A percentile compares a stretch with the other conserved stretches of the same genome.
Conservation (phyloP, 2,113 vertebrate species). For the Labeo rohita region DNA sequence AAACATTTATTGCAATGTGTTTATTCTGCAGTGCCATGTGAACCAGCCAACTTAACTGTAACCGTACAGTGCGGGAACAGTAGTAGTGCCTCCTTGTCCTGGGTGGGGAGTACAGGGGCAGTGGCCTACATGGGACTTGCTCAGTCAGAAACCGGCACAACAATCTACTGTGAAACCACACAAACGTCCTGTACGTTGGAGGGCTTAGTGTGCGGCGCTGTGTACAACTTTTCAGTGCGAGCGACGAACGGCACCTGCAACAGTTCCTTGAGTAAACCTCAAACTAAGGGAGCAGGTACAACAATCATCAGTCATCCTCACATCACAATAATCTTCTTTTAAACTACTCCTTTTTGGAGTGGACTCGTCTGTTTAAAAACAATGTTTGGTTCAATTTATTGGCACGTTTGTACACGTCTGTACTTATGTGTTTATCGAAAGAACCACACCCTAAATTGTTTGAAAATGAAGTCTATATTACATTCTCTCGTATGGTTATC, state of each 20-base stretch:
- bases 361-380: background rate
- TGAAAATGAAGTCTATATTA: background rate
- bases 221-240: conserved; percentile 76
- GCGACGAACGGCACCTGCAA: conserved; percentile 72
- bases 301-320: background rate
- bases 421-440: background rate
- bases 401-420: background rate
- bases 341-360: background rate
- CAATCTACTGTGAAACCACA: conserved; percentile 64
- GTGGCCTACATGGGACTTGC: conserved; percentile 67
- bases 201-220: conserved; percentile 68
- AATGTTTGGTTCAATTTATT: background rate
- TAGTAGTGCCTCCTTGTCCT: conserved; percentile 67
- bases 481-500: background rate
- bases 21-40: conserved; percentile 70
- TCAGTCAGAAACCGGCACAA: conserved; percentile 53
- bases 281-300: conserved; percentile 70
- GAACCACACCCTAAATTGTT: background rate
- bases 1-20: background rate
- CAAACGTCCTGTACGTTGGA: conserved; percentile 63
- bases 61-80: conserved; percentile 64
- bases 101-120: conserved; percentile 60
- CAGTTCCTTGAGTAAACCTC: conserved; percentile 69
- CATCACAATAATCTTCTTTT: background rate
- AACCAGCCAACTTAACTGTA: conserved; percentile 64